Evolutionary conservation across 1,140 invertebrate species (phyloP), one percentile per base, ranked within the genome.

Genomic region (Tetramorium alpestre): DNA sequence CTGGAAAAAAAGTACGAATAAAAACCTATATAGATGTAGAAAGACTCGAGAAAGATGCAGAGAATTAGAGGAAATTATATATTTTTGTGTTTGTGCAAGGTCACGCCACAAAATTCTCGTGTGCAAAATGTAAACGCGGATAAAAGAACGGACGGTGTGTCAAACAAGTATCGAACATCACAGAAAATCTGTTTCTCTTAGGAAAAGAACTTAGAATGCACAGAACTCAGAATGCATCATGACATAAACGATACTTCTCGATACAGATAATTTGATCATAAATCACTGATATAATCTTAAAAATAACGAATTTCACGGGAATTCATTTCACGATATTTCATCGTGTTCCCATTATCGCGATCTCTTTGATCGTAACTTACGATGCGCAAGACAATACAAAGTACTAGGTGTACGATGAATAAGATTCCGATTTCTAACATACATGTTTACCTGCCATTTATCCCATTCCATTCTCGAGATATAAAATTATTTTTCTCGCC

Each of bases 101-200:
- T 92, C 87, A 92, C 91, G 85, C 89, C 86, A 92, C 89, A 89
- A 92, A 81, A 81, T 88, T 92, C 91, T 92, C 88, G 87, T 87
- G 92, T 92, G 91, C 89, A 89, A 64, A 76, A 91, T 88, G 75
- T 78, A 77, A 90, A 90, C 89, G 87, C 87, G 89, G 88, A 91
- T 76, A 88, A 69, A 86, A 65, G 25, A 69, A 86, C 13, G 41
- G 54, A n/a, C 25, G 44, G 65, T 5, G 56, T 56, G 28, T 80
- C 44, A 73, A 70, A 65, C 11, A 56, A 86, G 54, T 85, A 89
- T 85, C 13, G 4, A 64, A 64, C 47, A 77, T 51, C 13, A 76
- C n/a, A 13, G 16, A 69, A 81, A 81, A 67, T 81, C 16, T 22
- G 16, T 70, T 70, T 22, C 13, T 41, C 33, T 47, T 10, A 47